phyloP scores from a whole-genome alignment of 2,797 vertebrate genomes.

The Spinus pinus region DNA sequence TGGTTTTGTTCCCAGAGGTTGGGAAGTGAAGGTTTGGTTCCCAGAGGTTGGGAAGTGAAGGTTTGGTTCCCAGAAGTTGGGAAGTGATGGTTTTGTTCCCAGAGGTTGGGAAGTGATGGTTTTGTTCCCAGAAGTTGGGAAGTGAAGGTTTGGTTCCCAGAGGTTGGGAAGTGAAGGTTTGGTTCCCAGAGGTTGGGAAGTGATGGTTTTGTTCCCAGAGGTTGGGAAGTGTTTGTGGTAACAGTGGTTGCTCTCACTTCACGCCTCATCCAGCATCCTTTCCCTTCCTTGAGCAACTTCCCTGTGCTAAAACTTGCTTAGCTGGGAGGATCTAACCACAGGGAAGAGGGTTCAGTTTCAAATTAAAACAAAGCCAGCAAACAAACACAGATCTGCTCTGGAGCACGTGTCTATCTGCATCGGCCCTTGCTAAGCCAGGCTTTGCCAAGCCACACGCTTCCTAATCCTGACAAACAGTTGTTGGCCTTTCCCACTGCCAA shows the following conservation, averaged over 20 bases:
- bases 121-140: too few species aligned
- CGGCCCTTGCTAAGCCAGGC: background rate
- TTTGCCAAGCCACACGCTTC: constrained; percentile 5
- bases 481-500: background rate
- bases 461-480: background rate
- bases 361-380: background rate
- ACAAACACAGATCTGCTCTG: background rate
- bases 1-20: too few species aligned
- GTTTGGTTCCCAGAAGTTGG: too few species aligned
- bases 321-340: constrained; percentile 16
- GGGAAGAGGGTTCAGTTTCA: background rate
- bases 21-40: too few species aligned
- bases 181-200: too few species aligned
- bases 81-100: too few species aligned
- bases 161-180: too few species aligned
- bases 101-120: too few species aligned
- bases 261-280: background rate
- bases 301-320: background rate
- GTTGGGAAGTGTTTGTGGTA: background rate
- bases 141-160: too few species aligned
- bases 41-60: too few species aligned
- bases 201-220: background rate
- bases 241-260: background rate
- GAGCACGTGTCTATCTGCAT: background rate
- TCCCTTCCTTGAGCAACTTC: constrained; percentile 31